These are phyloP conservation scores for Chiroxiphia lanceolata DNA, from an alignment of 2,797 vertebrate genomes.

Conservation along the genomic window DNA sequence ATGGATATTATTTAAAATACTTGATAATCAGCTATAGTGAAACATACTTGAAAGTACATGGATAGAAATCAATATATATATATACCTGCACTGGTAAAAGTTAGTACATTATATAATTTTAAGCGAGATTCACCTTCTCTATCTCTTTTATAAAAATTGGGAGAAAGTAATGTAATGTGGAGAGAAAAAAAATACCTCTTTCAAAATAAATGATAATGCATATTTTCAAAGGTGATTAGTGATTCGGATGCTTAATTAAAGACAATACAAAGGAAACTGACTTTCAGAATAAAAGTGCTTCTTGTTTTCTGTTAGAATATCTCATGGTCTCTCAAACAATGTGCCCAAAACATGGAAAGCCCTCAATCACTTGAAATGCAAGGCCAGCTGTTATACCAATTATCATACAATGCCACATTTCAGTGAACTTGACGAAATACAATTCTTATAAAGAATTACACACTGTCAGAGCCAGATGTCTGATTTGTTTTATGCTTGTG, in stretches of 20 bases:
- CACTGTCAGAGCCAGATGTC: not conserved
- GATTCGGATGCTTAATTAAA: not conserved
- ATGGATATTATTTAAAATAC: not conserved
- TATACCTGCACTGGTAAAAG: not conserved
- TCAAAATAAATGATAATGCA: not conserved
- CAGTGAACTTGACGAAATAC: not conserved
- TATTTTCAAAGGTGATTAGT: not conserved
- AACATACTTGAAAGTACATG: not conserved
- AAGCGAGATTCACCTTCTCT: not conserved
- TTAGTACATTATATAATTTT: not conserved
- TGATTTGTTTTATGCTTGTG: not conserved
- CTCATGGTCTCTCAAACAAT: not conserved
- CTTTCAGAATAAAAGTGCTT: not conserved
- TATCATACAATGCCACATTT: not conserved
- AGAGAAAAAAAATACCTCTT: not conserved
- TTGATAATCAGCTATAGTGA: not conserved
- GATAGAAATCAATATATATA: not conserved
- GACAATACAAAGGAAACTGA: not conserved
- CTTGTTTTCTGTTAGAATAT: not conserved
- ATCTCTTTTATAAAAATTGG: not conserved
- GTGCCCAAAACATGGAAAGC: not conserved
- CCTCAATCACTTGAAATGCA: not conserved
- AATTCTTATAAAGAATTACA: not conserved
- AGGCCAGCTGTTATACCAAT: not conserved
- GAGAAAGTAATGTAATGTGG: not conserved